These are phyloP conservation scores for Morelia viridis DNA, from an alignment of 2,797 vertebrate genomes.

Conservation along the genomic window DNA sequence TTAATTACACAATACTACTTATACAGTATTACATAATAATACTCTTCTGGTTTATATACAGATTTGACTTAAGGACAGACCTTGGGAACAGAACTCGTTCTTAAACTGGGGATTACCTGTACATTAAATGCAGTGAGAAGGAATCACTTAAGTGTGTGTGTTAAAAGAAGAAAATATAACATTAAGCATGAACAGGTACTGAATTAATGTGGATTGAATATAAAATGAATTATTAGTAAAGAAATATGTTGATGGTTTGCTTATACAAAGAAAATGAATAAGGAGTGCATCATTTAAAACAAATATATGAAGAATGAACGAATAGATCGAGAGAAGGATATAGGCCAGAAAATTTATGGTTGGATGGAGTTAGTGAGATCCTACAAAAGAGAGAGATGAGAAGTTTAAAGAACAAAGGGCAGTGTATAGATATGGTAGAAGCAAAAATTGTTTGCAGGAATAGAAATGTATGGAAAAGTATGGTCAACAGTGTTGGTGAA, in stretches of 20 bases:
- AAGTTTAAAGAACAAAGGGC: neutral
- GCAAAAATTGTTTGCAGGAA: neutral
- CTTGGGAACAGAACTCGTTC: too few species aligned
- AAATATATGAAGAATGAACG: neutral
- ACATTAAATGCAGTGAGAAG: neutral
- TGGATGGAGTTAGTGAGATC: neutral
- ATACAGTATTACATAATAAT: too few species aligned
- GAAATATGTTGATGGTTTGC: neutral
- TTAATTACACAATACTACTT: too few species aligned
- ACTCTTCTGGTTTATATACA: too few species aligned
- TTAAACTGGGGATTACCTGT: too few species aligned
- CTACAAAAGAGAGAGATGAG: neutral
- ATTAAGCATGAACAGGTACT: neutral
- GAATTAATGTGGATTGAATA: neutral
- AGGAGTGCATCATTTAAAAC: neutral
- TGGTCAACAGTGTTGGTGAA: neutral
- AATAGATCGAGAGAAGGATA: too few species aligned
- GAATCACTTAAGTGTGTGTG: neutral
- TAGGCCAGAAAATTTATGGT: neutral
- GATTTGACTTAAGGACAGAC: too few species aligned
- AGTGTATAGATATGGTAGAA: neutral
- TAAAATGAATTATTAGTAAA: neutral
- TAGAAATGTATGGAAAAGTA: neutral
- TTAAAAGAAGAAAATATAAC: neutral
- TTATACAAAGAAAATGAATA: neutral